phyloP scores from a whole-genome alignment of 1,140 invertebrate species.

The Zaprionus vittiger region DNA sequence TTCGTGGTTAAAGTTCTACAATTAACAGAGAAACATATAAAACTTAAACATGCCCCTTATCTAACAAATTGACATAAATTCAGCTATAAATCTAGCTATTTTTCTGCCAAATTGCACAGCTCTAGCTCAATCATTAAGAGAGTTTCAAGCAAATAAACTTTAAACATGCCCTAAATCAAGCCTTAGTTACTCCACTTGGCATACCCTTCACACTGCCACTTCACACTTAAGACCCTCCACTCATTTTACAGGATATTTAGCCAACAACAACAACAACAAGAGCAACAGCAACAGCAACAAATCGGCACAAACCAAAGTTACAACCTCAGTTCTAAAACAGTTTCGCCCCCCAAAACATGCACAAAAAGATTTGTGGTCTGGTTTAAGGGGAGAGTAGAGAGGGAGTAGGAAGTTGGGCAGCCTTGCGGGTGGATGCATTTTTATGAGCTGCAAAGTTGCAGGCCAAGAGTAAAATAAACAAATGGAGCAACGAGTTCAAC shows the following conservation, averaged over 20 bases:
- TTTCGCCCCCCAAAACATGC: conserved; percentile 37
- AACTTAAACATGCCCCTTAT: neutral
- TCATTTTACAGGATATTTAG: conserved; percentile 24
- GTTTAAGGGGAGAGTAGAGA: neutral
- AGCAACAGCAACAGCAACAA: conserved; percentile 1
- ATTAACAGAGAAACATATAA: neutral
- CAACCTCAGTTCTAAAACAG: conserved; percentile 38
- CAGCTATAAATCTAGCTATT: neutral
- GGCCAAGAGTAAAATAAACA: conserved; percentile 38
- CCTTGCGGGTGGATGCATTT: conserved; percentile 29
- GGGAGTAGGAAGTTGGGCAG: neutral
- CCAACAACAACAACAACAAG: neutral
- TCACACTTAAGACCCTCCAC: neutral
- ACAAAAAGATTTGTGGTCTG: conserved; percentile 45
- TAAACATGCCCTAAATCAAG: neutral
- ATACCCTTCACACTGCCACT: neutral
- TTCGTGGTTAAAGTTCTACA: neutral
- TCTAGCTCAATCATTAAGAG: neutral
- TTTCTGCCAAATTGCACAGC: neutral
- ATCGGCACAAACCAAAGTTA: conserved; percentile 31
- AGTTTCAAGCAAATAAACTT: neutral
- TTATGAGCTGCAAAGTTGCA: conserved; percentile 44
- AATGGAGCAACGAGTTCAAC: conserved; percentile 12
- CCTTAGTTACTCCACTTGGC: neutral
- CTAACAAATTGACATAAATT: neutral